Base-by-base conservation (phyloP, 2,113 vertebrate species). In the Anseranas semipalmata region DNA sequence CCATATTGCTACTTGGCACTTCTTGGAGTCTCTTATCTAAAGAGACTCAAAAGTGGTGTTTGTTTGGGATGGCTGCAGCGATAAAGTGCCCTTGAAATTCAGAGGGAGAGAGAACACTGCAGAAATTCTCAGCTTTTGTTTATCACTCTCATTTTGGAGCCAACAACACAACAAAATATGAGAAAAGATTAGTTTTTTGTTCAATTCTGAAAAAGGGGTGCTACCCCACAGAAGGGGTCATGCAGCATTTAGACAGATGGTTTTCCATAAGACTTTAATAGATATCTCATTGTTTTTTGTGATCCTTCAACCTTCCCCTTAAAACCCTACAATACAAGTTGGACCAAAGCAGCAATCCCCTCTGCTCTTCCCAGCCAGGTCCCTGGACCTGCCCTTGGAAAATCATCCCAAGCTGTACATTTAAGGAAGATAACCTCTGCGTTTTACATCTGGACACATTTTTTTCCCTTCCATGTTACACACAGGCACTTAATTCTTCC, bases 151-250 rank as follows among this genome's bases (percentile, higher is more conserved):
- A 3, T 45, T 58, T 45, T 7, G 2, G 27, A 75, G 45, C 4
- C 20, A 66, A 0, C 39, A 8, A 8, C 41, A 2, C 0, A 5
- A n/a, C 2, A 19, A 32, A 53, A 15, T 6, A 5, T 0, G 17
- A 43, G 30, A 46, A 21, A 39, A 24, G 0, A n/a, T 3, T 2
- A 3, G 12, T 6, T 22, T 53, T 33, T 50, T n/a, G 11, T 9
- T 22, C 75, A 4, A 0, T 1, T 16, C 66, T 16, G n/a, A 8
- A 35, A 60, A 60, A 60, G 12, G 21, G 10, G 2, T 0, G 22
- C 0, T 12, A 3, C 11, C 13, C 67, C 35, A 4, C 32, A 17
- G 33, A 18, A 63, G 14, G 45, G 35, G 18, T 25, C 0, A 0
- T 1, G 50, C 32, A 43, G 53, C 71, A 12, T 20, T 22, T 0